Evolutionary conservation across 2,113 vertebrate genomes (phyloP).

Genomic region (Myxocyprinus asiaticus): DNA sequence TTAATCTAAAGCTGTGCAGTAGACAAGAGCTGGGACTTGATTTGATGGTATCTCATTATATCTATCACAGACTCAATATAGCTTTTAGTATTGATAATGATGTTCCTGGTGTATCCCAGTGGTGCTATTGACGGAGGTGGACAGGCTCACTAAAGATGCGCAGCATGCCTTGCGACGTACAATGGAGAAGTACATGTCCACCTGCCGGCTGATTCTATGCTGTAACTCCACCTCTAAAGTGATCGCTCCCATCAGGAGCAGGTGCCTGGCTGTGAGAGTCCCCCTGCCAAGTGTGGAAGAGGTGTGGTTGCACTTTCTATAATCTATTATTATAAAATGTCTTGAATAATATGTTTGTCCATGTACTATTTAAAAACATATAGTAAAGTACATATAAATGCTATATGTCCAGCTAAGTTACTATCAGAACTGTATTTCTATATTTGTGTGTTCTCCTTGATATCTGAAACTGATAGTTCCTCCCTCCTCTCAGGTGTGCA

Average conservation of each 20-base stretch:
- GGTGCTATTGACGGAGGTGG: constrained; percentile 93
- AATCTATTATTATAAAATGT: neutral
- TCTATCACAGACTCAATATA: too few relatives aligned
- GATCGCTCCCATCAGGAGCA: constrained; percentile 90
- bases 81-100: neutral
- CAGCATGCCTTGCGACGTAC: constrained; percentile 95
- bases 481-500: constrained; percentile 77
- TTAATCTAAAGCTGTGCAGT: neutral
- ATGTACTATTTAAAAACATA: too few relatives aligned
- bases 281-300: constrained; percentile 91
- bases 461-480: neutral
- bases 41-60: too few relatives aligned
- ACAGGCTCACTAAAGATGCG: constrained; percentile 94
- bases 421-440: too few relatives aligned
- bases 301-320: constrained; percentile 64
- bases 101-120: constrained; percentile 69
- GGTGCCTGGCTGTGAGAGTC: constrained; percentile 90
- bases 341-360: too few relatives aligned
- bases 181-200: constrained; percentile 98
- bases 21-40: too few relatives aligned
- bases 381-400: too few relatives aligned
- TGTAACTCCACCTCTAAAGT: constrained; percentile 97
- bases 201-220: constrained; percentile 92
- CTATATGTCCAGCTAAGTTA: too few relatives aligned
- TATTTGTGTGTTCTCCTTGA: neutral